phyloP scores from a whole-genome alignment of 2,797 vertebrate species.

The Coregonus suidteri region DNA sequence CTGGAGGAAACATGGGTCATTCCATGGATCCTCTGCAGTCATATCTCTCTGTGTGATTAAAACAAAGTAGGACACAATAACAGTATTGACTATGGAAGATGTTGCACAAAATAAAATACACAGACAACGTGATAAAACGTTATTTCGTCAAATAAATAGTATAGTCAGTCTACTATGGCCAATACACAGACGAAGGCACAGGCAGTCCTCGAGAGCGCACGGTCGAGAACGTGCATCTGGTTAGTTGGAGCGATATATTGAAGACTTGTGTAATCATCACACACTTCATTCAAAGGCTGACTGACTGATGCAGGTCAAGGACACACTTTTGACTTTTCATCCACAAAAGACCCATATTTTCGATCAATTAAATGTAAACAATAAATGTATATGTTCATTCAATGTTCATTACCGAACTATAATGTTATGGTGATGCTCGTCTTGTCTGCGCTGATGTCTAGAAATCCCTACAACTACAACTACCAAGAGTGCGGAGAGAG shows the following conservation, averaged over 20 bases:
- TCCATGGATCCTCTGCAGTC: background rate
- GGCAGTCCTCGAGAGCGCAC: no score
- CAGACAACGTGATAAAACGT: background rate
- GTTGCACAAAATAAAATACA: background rate
- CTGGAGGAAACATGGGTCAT: background rate
- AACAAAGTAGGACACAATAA: background rate
- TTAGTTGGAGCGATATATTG: no score
- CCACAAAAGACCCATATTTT: background rate
- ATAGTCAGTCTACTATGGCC: background rate
- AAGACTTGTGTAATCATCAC: no score
- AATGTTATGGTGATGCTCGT: background rate
- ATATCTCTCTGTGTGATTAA: background rate
- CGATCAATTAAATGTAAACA: background rate
- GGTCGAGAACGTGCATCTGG: no score
- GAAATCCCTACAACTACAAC: constrained; percentile 52
- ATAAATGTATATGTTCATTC: background rate
- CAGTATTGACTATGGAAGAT: background rate
- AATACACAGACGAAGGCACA: background rate
- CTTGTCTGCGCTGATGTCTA: constrained; percentile 9
- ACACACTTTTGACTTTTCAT: no score
- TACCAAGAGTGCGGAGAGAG: constrained; percentile 30
- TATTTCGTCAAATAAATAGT: background rate
- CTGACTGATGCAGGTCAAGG: no score
- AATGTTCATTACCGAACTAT: no score
- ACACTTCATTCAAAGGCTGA: no score